Percentiles rank a stretch among this genome's conserved stretches.
Conservation (phyloP, 2,888 invertebrate species). For the Aquatica leii region DNA sequence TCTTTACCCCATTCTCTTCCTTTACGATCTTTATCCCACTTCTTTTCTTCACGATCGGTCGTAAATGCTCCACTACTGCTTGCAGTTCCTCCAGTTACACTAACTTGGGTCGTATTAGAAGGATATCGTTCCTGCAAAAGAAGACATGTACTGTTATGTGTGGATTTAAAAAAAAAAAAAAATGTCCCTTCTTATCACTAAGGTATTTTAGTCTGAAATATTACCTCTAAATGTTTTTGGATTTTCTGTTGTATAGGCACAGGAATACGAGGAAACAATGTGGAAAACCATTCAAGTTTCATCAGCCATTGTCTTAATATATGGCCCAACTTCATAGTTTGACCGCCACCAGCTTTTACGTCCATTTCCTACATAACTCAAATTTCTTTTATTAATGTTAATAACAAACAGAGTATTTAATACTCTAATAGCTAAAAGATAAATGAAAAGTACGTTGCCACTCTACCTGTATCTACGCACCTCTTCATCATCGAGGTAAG, state of each 20-base stretch:
- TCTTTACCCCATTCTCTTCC: conserved; percentile 51
- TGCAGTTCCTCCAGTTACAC: conserved; percentile 21
- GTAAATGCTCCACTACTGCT: conserved; percentile 42
- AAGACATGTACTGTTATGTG: too few relatives aligned
- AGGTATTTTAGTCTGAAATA: background rate
- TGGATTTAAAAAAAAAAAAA: too few relatives aligned
- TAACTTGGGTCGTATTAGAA: conserved; percentile 51
- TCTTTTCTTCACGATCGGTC: conserved; percentile 50
- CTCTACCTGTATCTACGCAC: conserved; percentile 65
- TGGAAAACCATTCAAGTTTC: conserved; percentile 98
- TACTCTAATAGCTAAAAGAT: too few relatives aligned
- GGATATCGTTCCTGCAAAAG: conserved; percentile 56
- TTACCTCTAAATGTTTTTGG: conserved; percentile 73
- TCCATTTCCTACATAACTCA: conserved; percentile 79
- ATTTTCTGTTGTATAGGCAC: conserved; percentile 96
- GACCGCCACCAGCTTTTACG: conserved; percentile 97
- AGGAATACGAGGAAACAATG: conserved; percentile 97
- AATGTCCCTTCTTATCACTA: background rate
- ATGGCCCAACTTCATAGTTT: conserved; percentile 90
- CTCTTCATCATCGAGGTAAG: conserved; percentile 95
- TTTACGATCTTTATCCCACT: conserved; percentile 38
- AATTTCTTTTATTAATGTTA: conserved; percentile 9
- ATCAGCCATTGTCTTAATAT: conserved; percentile 91
- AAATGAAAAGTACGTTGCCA: conserved; percentile 34
- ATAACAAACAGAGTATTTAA: too few relatives aligned